Conservation (phyloP, 2,888 invertebrate species). For the Cephus rjabovi region DNA sequence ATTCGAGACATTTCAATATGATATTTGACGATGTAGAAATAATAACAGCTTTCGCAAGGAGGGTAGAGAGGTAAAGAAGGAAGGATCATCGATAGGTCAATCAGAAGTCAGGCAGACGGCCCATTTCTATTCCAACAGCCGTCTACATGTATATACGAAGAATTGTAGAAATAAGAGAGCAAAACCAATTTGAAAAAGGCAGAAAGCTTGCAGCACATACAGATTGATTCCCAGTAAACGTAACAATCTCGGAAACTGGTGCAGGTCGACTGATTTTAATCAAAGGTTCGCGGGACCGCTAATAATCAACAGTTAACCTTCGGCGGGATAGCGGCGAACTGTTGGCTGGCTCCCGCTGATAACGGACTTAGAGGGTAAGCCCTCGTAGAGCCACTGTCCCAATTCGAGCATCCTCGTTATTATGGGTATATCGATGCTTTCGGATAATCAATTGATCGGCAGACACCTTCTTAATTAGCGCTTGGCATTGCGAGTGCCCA, state of each 20-base stretch:
- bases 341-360: constrained; percentile 52
- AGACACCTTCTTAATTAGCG: constrained; percentile 44
- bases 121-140: background rate
- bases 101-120: background rate
- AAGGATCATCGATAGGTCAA: background rate
- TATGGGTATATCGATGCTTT: constrained; percentile 32
- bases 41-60: background rate
- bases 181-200: background rate
- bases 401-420: constrained; percentile 37
- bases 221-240: background rate
- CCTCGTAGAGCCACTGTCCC: constrained; percentile 31
- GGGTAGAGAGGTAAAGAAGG: too few relatives aligned
- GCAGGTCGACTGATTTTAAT: constrained; percentile 46
- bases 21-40: background rate
- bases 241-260: background rate
- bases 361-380: constrained; percentile 53
- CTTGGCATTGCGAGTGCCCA: constrained; percentile 43
- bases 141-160: background rate
- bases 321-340: constrained; percentile 31
- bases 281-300: constrained; percentile 42
- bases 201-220: background rate
- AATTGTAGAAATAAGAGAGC: background rate
- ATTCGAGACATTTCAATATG: background rate
- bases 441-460: constrained; percentile 50
- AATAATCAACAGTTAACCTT: constrained; percentile 53